Conservation (phyloP, 2,888 invertebrate species). For the Junonia oenone region DNA sequence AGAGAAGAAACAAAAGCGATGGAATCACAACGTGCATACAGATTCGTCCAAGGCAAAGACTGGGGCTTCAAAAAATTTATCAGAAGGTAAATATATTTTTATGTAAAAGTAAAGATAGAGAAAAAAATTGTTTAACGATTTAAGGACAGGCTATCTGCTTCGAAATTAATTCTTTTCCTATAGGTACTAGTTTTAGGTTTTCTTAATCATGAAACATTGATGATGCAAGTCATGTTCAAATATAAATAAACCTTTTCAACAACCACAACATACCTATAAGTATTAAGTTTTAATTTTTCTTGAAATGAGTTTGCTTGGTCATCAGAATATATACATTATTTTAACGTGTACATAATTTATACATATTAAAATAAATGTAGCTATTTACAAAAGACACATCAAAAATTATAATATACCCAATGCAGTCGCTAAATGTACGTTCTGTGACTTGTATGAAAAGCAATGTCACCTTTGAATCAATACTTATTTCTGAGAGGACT, state of each 20-base stretch:
- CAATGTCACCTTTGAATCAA: neutral
- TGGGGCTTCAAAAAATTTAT: slow-evolving; percentile 99
- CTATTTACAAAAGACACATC: neutral
- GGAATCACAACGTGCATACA: slow-evolving; percentile 97
- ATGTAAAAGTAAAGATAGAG: too few species aligned
- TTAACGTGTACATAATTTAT: neutral
- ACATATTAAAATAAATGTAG: neutral
- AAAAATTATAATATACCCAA: neutral
- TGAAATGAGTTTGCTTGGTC: too few species aligned
- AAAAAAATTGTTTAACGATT: too few species aligned
- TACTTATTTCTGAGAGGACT: neutral
- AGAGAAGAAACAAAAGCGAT: slow-evolving; percentile 99
- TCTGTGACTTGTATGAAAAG: neutral
- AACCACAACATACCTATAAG: too few species aligned
- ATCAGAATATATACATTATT: too few species aligned
- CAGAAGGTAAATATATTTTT: slow-evolving; percentile 77
- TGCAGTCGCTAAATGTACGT: neutral
- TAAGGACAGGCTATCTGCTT: too few species aligned
- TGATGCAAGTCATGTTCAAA: too few species aligned
- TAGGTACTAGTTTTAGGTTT: too few species aligned
- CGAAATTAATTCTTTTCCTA: too few species aligned
- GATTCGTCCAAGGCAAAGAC: slow-evolving; percentile 99
- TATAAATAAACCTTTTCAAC: too few species aligned
- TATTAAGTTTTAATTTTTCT: too few species aligned
- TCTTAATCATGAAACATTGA: too few species aligned